Base-by-base conservation (phyloP, 2,797 vertebrate genomes). In the Meriones psammophilus region DNA sequence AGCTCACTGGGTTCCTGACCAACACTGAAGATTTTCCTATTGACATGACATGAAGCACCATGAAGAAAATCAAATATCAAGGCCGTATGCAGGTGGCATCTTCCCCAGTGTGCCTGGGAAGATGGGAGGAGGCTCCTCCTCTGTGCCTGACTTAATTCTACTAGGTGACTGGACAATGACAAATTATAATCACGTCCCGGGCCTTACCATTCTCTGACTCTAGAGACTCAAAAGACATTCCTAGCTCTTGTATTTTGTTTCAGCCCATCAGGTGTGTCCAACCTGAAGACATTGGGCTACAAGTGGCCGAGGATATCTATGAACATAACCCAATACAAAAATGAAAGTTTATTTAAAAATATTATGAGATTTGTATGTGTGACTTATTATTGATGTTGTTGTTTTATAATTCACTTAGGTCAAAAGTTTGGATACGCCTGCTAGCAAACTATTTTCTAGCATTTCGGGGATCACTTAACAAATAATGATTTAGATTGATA, bases 381-480 rank as follows among this genome's bases (percentile, higher is more conserved):
- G 58, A 50, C 50, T 58, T 39, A 39, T 39, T 60, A 24, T 13
- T 80, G 18, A n/a, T 50, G 30, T 30, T 68, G 64, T 54, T 78
- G 76, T 54, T 50, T 69, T n/a, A 24, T 54, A 85, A 68, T 42
- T 68, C 10, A 33, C 39, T 20, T n/a, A 42, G 2, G 8, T 88
- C 68, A 58, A 30, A 73, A 88, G 68, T 39, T 4, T 73, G 54
- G 30, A 39, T 73, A 60, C 73, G 17, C 9, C 26, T 74, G 6
- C n/a, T 14, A 60, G 18, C 5, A 95, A 85, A 68, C 13, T 71
- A 76, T 39, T 89, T 85, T 80, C 46, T 86, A 77, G 80, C 58
- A 64, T 85, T 89, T 88, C 64, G 90, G 56, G 58, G 68, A 36
- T 90, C 68, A 28, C 26, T 8, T 58, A 84, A 73, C 69, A 92